Evolutionary conservation across 2,113 vertebrate genomes (phyloP).

Genomic region (Stegostoma tigrinum): DNA sequence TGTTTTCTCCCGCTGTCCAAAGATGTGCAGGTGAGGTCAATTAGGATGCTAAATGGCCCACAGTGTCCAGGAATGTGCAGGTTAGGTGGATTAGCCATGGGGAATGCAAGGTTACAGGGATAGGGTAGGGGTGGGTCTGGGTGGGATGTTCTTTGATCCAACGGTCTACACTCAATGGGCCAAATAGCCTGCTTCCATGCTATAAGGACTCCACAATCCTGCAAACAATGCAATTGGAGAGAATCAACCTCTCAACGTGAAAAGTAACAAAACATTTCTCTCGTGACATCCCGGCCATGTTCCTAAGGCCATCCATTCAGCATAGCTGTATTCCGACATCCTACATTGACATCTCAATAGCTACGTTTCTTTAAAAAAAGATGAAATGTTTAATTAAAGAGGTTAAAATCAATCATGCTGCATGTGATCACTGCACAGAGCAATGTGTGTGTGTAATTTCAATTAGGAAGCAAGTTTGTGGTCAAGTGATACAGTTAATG

Average conservation of each 20-base stretch:
- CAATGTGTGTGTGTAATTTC: background rate
- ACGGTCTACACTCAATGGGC: no score
- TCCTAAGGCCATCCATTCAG: background rate
- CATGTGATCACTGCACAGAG: background rate
- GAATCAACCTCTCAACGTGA: background rate
- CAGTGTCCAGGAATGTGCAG: no score
- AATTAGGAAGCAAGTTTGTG: conserved; percentile 12
- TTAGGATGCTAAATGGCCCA: no score
- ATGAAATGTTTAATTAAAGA: conserved; percentile 9
- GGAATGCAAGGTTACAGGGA: no score
- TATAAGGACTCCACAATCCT: background rate
- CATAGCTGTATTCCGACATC: background rate
- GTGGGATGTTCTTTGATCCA: no score
- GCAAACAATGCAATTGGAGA: background rate
- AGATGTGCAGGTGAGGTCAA: no score
- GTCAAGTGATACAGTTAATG: conserved; percentile 18
- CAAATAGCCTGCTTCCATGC: no score
- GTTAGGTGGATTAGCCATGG: no score
- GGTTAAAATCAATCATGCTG: background rate
- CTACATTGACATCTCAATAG: background rate
- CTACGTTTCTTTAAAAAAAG: background rate
- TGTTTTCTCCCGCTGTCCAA: no score
- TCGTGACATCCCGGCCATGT: background rate
- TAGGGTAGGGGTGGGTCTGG: no score
- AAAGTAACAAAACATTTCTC: background rate